Base-by-base conservation (phyloP, 1,140 invertebrate genomes). In the Arctopsyche grandis region DNA sequence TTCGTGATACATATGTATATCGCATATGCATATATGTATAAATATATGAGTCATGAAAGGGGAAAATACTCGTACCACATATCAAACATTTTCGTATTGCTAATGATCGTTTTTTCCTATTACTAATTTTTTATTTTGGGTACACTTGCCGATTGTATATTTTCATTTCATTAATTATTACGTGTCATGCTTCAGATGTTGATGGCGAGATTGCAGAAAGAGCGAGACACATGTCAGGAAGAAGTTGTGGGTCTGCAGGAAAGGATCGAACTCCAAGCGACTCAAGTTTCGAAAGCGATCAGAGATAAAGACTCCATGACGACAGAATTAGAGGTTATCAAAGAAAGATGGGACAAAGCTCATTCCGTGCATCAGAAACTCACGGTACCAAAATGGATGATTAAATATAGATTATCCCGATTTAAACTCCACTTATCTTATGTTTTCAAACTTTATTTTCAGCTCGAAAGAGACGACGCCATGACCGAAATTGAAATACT, bases 321-420 rank as follows among this genome's bases (percentile, higher is more conserved):
- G 78, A 94, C 94, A 0, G 96, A 98, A 87, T 86, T 96, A 63
- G 95, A 97, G 75, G 90, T 97, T 9, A 88, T 96, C 0, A 94
- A 95, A 85, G 96, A 98, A 81, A 89, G 95, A 85, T 94, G 95
- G 91, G 96, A 97, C 83, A 98, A 97, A 85, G 90, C 93, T 7
- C 94, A 96, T 84, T 91, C 91, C 83, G 91, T 93, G 82, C 93
- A 95, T 84, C 94, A 95, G 87, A 97, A 96, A 88, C 86, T 96
- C 48, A 93, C 93, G 84, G 93, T 94, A 85, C 88, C 1, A 52
- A 52, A 52, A 52, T 52, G 3, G 12, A 1, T 52, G 12, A 5
- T 52, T 52, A 46, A 46, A 46, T 46, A 46, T 46, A 84, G 83
- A 66, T 58, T 71, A 14, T n/a, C n/a, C 73, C 21, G 22, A 48